Conservation (phyloP, 2,888 invertebrate species). For the Dendrolimus houi region DNA sequence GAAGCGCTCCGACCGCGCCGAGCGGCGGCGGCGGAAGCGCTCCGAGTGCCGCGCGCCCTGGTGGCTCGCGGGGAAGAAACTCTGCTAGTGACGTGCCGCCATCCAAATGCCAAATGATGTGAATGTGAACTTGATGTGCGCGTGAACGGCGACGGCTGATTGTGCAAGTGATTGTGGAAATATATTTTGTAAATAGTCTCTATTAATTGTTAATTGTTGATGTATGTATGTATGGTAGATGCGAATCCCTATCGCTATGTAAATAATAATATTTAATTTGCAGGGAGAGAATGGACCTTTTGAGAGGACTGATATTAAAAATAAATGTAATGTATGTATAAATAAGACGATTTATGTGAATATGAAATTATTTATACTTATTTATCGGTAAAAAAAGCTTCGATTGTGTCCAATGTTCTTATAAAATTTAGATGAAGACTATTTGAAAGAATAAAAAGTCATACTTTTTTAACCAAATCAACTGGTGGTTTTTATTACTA, state of each 20-base stretch:
- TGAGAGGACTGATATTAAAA: constrained; percentile 76
- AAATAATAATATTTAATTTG: constrained; percentile 74
- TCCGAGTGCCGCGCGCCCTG: constrained; percentile 64
- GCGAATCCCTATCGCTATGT: constrained; percentile 76
- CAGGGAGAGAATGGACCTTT: constrained; percentile 77
- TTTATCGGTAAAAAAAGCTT: constrained; percentile 76
- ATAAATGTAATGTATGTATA: constrained; percentile 76
- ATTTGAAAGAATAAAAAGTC: constrained; percentile 76
- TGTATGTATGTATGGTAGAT: constrained; percentile 74
- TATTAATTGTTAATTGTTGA: constrained; percentile 77
- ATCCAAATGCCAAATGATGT: constrained; percentile 70
- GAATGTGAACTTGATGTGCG: constrained; percentile 51
- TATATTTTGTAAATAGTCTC: constrained; percentile 76
- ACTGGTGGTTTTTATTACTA: constrained; percentile 37
- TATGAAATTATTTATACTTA: constrained; percentile 77
- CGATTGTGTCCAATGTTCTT: constrained; percentile 77
- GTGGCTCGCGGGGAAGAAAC: constrained; percentile 65
- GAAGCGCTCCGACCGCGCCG: constrained; percentile 83
- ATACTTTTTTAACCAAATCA: constrained; percentile 75
- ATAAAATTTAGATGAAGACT: constrained; percentile 77
- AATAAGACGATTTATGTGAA: constrained; percentile 75
- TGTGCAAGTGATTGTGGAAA: constrained; percentile 50
- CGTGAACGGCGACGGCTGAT: constrained; percentile 53
- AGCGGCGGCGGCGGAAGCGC: constrained; percentile 84
- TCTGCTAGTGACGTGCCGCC: constrained; percentile 69